phyloP scores from a whole-genome alignment of 2,797 vertebrate genomes.

The Ciconia nigra region DNA sequence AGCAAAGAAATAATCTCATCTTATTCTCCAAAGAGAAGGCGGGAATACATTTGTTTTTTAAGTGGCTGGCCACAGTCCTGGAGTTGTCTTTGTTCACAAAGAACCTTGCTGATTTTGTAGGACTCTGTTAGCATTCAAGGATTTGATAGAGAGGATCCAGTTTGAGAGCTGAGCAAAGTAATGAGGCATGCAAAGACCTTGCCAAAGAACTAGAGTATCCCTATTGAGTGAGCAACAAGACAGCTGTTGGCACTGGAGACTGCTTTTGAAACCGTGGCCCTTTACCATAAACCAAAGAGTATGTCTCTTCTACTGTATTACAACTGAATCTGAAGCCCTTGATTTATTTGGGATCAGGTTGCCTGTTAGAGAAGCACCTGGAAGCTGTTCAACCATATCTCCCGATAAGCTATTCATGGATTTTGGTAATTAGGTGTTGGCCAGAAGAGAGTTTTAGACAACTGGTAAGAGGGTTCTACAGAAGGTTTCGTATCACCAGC shows the following conservation, averaged over 20 bases:
- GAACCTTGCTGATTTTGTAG: not conserved
- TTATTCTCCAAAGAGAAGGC: not conserved
- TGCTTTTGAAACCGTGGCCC: not conserved
- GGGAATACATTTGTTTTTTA: not conserved
- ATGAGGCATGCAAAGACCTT: rapidly evolving
- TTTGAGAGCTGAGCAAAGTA: not conserved
- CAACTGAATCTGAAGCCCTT: not conserved
- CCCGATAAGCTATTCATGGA: not conserved
- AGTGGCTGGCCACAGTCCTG: not conserved
- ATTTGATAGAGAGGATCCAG: not conserved
- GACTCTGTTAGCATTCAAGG: not conserved
- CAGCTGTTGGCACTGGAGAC: not conserved
- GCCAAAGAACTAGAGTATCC: not conserved
- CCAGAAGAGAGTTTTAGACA: not conserved
- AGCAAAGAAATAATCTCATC: not conserved
- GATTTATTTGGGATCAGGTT: not conserved
- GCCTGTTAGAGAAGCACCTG: not conserved
- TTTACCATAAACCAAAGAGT: not conserved
- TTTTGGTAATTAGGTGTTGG: not conserved
- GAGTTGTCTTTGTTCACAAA: not conserved
- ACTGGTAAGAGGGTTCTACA: not conserved
- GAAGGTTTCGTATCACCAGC: not conserved
- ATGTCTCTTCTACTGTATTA: not conserved
- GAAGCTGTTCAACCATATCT: not conserved
- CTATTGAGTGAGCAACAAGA: rapidly evolving